These are phyloP conservation scores for Drosophila sturtevanti DNA, from an alignment of 1,140 invertebrate species.

Conservation along the genomic window DNA sequence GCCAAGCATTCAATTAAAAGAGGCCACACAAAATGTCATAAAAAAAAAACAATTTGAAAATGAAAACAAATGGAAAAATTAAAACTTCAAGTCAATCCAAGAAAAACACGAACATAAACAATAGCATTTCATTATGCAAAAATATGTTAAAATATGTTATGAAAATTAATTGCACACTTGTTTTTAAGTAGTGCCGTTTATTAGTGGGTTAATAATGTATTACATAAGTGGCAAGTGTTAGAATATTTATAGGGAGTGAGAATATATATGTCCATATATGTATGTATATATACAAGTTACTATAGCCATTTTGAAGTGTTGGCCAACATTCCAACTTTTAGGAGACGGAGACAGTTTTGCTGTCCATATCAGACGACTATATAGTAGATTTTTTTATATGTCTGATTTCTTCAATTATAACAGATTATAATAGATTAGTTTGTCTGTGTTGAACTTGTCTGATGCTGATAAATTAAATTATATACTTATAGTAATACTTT, in stretches of 20 bases:
- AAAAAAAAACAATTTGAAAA: slow-evolving; percentile 10
- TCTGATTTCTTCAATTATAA: too few relatives aligned
- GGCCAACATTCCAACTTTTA: too few relatives aligned
- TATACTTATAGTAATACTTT: too few relatives aligned
- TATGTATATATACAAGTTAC: too few relatives aligned
- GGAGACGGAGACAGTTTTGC: too few relatives aligned
- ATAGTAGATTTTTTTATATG: too few relatives aligned
- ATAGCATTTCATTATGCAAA: slow-evolving; percentile 69
- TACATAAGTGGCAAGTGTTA: slow-evolving; percentile 55
- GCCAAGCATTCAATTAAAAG: slow-evolving; percentile 68
- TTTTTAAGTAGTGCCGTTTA: slow-evolving; percentile 59
- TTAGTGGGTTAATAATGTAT: slow-evolving; percentile 39
- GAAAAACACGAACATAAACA: slow-evolving; percentile 44
- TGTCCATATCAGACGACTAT: too few relatives aligned
- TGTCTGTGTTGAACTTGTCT: too few relatives aligned
- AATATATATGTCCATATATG: too few relatives aligned
- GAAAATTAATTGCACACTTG: slow-evolving; percentile 47
- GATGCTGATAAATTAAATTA: too few relatives aligned
- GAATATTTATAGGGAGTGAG: slow-evolving; percentile 20
- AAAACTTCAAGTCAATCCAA: not conserved
- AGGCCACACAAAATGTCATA: slow-evolving; percentile 7
- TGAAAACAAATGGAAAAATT: slow-evolving; percentile 3
- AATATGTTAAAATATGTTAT: slow-evolving; percentile 55
- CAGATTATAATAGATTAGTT: too few relatives aligned
- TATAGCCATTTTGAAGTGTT: too few relatives aligned